Conservation (phyloP, 2,113 vertebrate genomes). For the Thomomys bottae region DNA sequence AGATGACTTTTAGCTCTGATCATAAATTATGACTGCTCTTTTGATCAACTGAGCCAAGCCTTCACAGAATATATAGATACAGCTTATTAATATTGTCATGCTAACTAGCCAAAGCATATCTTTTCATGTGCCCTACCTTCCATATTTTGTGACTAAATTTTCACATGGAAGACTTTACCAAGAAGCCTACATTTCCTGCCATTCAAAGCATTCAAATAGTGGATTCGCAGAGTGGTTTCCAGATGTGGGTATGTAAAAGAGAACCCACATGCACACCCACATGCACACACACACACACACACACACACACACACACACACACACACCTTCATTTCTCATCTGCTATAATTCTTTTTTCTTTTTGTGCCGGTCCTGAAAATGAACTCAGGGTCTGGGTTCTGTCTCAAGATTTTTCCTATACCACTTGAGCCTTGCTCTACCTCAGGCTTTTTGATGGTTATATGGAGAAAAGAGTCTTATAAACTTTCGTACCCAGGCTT, state of each 20-base stretch:
- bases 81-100: not conserved
- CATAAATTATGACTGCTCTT: not conserved
- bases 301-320: no score
- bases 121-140: not conserved
- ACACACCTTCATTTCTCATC: no score
- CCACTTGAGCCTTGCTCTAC: no score
- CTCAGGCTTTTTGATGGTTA: no score
- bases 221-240: not conserved
- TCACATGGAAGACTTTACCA: not conserved
- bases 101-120: not conserved
- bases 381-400: no score
- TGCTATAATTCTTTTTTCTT: no score
- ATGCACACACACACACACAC: no score
- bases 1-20: not conserved
- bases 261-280: no score
- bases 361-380: no score
- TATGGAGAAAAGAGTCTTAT: no score
- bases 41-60: not conserved
- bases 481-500: no score
- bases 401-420: no score
- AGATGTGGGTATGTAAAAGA: not conserved
- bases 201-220: not conserved
- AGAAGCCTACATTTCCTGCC: not conserved
- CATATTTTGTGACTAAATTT: not conserved
- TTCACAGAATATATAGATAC: not conserved